Conservation (phyloP, 2,888 invertebrate genomes). For the Drosophila nigricruria region DNA sequence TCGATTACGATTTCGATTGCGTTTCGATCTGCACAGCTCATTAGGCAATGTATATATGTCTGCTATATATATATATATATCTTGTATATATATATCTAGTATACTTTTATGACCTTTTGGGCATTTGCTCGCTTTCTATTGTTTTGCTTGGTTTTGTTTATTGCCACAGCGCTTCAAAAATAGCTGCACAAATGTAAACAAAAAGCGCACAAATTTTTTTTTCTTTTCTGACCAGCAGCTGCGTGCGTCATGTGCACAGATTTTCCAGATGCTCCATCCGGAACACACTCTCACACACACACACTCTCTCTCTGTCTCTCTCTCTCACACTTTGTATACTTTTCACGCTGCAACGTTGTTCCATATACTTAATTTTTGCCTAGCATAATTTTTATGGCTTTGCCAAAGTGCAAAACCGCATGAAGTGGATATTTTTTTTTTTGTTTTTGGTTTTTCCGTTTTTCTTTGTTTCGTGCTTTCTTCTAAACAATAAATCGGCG, state of each 20-base stretch:
- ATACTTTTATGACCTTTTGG: constrained; percentile 52
- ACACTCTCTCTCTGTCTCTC: neutral
- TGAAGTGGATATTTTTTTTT: constrained; percentile 52
- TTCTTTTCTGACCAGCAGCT: constrained; percentile 59
- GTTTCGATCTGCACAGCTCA: constrained; percentile 61
- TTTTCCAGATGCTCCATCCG: constrained; percentile 72
- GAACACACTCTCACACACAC: neutral
- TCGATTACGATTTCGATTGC: constrained; percentile 47
- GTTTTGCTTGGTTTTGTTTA: constrained; percentile 75
- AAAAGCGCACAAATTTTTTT: constrained; percentile 63
- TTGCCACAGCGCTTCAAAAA: constrained; percentile 73
- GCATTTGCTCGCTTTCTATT: constrained; percentile 44
- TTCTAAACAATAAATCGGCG: constrained; percentile 58
- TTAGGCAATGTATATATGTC: constrained; percentile 41
- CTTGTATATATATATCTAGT: constrained; percentile 2
- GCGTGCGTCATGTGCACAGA: constrained; percentile 74
- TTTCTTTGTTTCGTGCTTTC: constrained; percentile 14
- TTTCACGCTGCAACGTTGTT: constrained; percentile 39
- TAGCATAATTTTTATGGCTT: constrained; percentile 71
- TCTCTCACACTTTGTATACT: constrained; percentile 12
- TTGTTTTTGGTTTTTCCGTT: constrained; percentile 15
- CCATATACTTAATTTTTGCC: constrained; percentile 37
- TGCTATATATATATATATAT: neutral
- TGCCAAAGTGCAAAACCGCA: constrained; percentile 74
- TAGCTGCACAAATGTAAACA: constrained; percentile 79